Conservation (phyloP, 2,113 vertebrate genomes). For the Ctenodactylus gundi region DNA sequence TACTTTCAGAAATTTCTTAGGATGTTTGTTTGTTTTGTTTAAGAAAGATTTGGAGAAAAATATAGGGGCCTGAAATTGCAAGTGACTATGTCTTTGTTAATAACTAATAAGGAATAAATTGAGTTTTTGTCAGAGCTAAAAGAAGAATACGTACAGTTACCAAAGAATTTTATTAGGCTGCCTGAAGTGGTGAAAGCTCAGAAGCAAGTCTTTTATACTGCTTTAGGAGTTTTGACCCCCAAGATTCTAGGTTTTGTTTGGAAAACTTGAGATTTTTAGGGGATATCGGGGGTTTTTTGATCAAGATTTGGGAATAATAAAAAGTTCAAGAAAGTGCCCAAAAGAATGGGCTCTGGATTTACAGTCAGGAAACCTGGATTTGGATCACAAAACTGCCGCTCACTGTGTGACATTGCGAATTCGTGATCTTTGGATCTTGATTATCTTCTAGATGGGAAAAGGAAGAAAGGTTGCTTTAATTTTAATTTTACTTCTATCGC, state of each 20-base stretch:
- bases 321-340: not conserved
- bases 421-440: not conserved
- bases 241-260: not conserved
- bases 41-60: slow-evolving; percentile 9
- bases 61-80: not conserved
- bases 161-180: not conserved
- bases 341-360: not conserved
- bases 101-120: not conserved
- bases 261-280: not conserved
- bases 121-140: not conserved
- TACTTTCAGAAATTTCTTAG: not conserved
- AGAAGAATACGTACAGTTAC: not conserved
- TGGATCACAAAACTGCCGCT: not conserved
- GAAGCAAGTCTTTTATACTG: not conserved
- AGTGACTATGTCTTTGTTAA: not conserved
- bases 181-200: not conserved
- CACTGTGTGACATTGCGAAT: not conserved
- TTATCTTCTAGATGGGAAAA: not conserved
- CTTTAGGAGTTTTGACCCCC: not conserved
- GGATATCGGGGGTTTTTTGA: not conserved
- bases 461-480: not conserved
- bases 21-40: not conserved
- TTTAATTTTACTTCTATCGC: slow-evolving; percentile 6
- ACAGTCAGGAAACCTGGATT: not conserved
- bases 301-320: not conserved